Base-by-base conservation (phyloP, 2,888 invertebrate species). In the Microplitis manilae region DNA sequence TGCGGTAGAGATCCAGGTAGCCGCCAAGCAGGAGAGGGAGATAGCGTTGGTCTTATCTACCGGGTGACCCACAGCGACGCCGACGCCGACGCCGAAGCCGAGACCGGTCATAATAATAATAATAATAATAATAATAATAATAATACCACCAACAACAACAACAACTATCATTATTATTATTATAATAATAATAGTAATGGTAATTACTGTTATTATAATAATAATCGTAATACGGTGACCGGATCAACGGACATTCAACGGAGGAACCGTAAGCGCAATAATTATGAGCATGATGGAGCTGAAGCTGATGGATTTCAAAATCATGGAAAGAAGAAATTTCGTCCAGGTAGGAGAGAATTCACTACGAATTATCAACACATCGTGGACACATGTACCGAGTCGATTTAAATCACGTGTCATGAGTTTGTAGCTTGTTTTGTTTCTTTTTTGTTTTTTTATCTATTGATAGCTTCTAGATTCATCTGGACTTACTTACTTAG, bases 251-350 rank as follows among this genome's bases (percentile, higher is more conserved):
- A 39, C 6, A 13, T 74, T 68, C 79, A 69, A 71, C 83, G 83
- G 71, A 81, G 77, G 73, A 86, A 83, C 82, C 84, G 87, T 80
- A 87, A 87, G 73, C 85, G 87, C 77, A 83, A 77, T 82, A 84
- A 82, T 78, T 76, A 78, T 81, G 80, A 81, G 2, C 13, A 13
- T 50, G 50, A 8, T 8, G 50, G 50, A 50, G 50, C 13, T 68
- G 85, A 82, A 79, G 80, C 80, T 78, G 80, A 67, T 40, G 79
- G 81, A 70, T 70, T 77, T 50, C 30, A 77, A 38, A 30, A 30
- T 30, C 67, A 65, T 79, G 79, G 76, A 79, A 73, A 75, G 68
- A 87, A 87, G 82, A 86, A 83, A 77, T 84, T 84, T 61, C 81
- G 86, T 68, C 77, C 83, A 85, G 87, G 87, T 87, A 87, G 81